Base-by-base conservation (phyloP, 2,797 vertebrate species). In the Chromobotia macracanthus region DNA sequence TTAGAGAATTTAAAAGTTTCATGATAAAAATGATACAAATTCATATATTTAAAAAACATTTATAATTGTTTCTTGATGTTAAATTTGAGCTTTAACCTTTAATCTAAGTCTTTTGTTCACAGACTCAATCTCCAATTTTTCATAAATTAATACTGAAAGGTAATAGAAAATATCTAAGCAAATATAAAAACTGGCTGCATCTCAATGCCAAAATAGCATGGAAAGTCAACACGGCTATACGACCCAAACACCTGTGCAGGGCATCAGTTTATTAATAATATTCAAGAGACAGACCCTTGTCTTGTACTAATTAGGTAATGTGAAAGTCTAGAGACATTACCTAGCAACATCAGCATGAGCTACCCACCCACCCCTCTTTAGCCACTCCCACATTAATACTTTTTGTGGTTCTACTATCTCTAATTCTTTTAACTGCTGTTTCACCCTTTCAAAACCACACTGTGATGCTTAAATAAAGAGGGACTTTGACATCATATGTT, bases 401-500 rank as follows among this genome's bases (percentile, higher is more conserved):
- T 9, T 0, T 23, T 28, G 18, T 38, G 23, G 5, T 8, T 2
- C 58, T 25, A 61, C 25, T 19, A 16, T 38, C 31, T 64, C 31
- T 64, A 31, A 38, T 12, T 64, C 3, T 3, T 63, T 25, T 31
- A 28, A 28, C 19, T 51, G 25, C 12, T 44, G n/a, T 38, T 53
- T 50, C n/a, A 51, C 41, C 53, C 28, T 23, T 79, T 80, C 25
- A 55, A 1, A 15, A 23, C 18, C 65, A 67, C 25, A 13, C 11
- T 67, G 12, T 21, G 3, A 21, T 67, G 41, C 21, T 69, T 69
- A 61, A n/a, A 51, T 38, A 50, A 69, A 58, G 25, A 77, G 41
- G 1, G 21, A 5, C 21, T 35, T 19, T 38, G 25, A 5, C 38
- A 71, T 63, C n/a, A 61, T 41, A 38, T 7, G 7, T 64, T 13